Base-by-base conservation (phyloP, 2,113 vertebrate genomes). In the Aplodontia rufa region DNA sequence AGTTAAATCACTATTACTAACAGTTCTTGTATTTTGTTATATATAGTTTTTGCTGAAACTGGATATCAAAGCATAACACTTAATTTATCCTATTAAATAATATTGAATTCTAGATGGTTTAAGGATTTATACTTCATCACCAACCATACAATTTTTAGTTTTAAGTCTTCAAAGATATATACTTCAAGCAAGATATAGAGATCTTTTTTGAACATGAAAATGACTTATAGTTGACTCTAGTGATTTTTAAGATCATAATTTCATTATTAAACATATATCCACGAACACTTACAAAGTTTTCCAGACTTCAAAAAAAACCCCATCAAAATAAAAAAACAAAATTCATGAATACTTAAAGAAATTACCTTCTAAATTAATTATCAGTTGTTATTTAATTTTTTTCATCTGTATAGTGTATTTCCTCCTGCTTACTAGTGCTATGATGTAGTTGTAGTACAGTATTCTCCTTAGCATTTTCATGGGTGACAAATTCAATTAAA, bases 401-500 rank as follows among this genome's bases (percentile, higher is more conserved):
- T 68, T 45, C n/a, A 96, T 71, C 88, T 80, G 81, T 87, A 7
- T 0, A 90, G 47, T 62, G 72, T 55, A 96, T 91, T 94, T 95
- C 81, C 40, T 74, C 0, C 49, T 87, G 66, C 40, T 92, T 88
- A 49, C 64, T 87, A 12, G 28, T 76, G 9, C 8, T 92, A 90
- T 71, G 88, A 96, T 71, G 62, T 94, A 97, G 87, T 92, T 71
- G 62, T 94, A 97, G 87, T 92, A 92, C n/a, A 96, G 92, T 92
- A 95, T 87, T 95, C 96, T 91, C 95, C 72, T 98, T 97, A 96
- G 94, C 87, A 96, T 98, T 98, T 98, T 98, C 98, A 98, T 97
- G 98, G 98, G 96, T 98, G 98, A 98, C 98, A 98, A 98, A 98
- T 97, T 98, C 98, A 99, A 98, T 99, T 99, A 98, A 98, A 98